Conservation (phyloP, 2,113 vertebrate genomes). For the Acrocephalus arundinaceus region DNA sequence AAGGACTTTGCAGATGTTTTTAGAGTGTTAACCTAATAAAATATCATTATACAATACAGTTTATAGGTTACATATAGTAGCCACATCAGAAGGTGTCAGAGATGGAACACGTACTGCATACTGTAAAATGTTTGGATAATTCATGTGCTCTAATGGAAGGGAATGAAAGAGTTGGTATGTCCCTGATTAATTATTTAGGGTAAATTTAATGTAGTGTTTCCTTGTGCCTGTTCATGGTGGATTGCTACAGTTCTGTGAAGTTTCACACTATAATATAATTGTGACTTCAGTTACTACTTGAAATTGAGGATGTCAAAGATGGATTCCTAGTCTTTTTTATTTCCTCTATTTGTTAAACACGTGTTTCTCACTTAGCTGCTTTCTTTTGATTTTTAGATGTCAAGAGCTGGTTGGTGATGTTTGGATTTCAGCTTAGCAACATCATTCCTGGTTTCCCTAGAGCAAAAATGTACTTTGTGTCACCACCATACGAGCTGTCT, state of each 20-base stretch:
- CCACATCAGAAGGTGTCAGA: background rate
- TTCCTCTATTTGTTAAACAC: background rate
- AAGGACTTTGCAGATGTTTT: background rate
- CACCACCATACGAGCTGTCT: conserved; percentile 91
- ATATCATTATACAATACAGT: background rate
- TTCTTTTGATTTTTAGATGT: conserved; percentile 83
- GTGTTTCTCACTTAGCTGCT: conserved; percentile 23
- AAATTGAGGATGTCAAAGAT: background rate
- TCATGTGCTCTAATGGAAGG: background rate
- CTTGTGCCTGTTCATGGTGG: background rate
- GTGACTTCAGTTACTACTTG: background rate
- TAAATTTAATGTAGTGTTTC: background rate
- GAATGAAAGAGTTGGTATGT: background rate
- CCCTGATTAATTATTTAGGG: background rate
- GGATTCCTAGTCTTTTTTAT: background rate
- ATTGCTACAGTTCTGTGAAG: background rate
- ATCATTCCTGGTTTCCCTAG: conserved; percentile 97
- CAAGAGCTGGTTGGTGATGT: conserved; percentile 99
- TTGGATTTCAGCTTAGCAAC: conserved; percentile 99
- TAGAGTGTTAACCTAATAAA: background rate
- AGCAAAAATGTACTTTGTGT: conserved; percentile 95
- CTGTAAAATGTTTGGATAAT: background rate
- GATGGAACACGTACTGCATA: background rate
- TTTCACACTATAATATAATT: background rate
- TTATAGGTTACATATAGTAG: background rate